Evolutionary conservation across 2,888 invertebrate genomes (phyloP).

Genomic region (Hyppa rectilinea): DNA sequence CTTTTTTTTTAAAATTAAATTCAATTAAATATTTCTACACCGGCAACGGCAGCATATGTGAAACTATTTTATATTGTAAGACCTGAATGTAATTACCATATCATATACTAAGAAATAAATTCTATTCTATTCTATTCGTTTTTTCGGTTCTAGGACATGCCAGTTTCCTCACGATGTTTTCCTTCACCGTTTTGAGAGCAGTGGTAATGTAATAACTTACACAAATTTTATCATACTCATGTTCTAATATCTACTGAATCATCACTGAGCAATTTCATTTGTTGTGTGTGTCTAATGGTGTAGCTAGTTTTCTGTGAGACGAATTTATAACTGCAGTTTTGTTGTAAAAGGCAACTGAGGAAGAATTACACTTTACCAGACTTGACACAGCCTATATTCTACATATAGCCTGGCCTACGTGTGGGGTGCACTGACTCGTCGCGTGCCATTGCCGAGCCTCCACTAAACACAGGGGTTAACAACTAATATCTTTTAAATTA

Average conservation of each 20-base stretch:
- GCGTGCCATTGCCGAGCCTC: conserved; percentile 59
- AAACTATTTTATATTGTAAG: no score
- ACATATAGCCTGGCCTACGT: conserved; percentile 37
- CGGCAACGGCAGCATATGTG: no score
- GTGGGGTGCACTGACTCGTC: conserved; percentile 61
- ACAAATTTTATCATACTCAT: background rate
- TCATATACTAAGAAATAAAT: no score
- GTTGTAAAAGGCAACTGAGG: background rate
- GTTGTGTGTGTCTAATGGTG: background rate
- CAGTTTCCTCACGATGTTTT: no score
- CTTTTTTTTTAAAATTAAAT: no score
- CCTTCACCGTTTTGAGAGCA: no score
- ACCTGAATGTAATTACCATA: no score
- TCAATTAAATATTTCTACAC: no score
- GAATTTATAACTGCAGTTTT: conserved; percentile 1
- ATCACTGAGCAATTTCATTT: background rate
- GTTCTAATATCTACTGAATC: background rate
- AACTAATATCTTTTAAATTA: conserved; percentile 39
- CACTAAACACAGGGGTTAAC: conserved; percentile 59
- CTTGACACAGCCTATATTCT: conserved; percentile 20
- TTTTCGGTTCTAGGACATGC: no score
- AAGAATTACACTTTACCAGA: conserved; percentile 10
- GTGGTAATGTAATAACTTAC: no score
- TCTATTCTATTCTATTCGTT: no score
- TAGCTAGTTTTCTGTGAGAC: background rate